Conservation (phyloP, 2,888 invertebrate genomes). For the Dioctria linearis region DNA sequence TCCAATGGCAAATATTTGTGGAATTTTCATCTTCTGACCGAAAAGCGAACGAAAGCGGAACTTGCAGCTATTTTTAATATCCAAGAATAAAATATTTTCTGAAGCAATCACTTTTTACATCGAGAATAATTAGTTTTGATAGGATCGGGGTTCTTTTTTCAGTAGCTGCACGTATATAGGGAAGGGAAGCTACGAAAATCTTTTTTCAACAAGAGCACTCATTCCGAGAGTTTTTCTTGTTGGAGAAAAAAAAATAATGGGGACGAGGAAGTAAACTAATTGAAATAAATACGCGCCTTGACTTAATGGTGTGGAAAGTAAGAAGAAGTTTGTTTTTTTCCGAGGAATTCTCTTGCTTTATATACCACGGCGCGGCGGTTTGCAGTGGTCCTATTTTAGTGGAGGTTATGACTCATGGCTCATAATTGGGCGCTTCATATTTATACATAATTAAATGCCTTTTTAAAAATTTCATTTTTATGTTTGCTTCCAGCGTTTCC, state of each 20-base stretch:
- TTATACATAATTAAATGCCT: background rate
- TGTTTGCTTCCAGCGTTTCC: too few relatives aligned
- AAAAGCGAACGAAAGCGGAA: background rate
- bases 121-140: slow-evolving; percentile 42
- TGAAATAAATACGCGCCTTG: background rate
- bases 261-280: background rate
- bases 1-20: slow-evolving; percentile 22
- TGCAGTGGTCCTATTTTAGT: background rate
- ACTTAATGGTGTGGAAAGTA: slow-evolving; percentile 1
- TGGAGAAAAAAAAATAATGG: slow-evolving; percentile 3
- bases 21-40: slow-evolving; percentile 46
- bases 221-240: background rate
- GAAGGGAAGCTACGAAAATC: background rate
- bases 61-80: slow-evolving; percentile 37
- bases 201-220: background rate
- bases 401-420: background rate
- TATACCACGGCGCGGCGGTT: too few relatives aligned
- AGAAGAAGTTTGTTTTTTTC: background rate
- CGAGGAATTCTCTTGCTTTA: too few relatives aligned
- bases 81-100: slow-evolving; percentile 7
- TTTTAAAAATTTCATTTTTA: too few relatives aligned
- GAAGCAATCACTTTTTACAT: slow-evolving; percentile 43
- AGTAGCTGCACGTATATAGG: background rate
- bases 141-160: background rate
- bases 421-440: background rate